These are phyloP conservation scores for Stegodyphus dumicola DNA, from an alignment of 1,140 invertebrate genomes.

Conservation along the genomic window DNA sequence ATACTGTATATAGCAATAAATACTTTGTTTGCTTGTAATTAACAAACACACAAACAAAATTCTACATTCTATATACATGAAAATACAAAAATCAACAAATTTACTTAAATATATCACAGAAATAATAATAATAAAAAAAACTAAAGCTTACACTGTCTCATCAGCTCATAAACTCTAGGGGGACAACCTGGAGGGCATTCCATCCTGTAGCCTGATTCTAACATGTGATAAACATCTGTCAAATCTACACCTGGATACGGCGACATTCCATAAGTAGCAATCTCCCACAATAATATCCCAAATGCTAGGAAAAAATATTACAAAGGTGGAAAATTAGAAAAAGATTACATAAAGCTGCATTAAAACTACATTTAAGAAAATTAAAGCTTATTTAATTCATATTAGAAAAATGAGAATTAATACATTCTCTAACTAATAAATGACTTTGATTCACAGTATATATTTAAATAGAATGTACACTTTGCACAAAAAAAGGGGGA, in stretches of 20 bases:
- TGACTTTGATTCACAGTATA: no score
- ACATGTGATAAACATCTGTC: slow-evolving; percentile 97
- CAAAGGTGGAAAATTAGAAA: background rate
- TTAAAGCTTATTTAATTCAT: background rate
- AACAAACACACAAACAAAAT: no score
- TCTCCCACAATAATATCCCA: slow-evolving; percentile 98
- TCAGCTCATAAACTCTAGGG: slow-evolving; percentile 91
- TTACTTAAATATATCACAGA: no score
- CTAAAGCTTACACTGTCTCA: slow-evolving; percentile 79
- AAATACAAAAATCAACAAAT: no score
- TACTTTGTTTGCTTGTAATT: no score
- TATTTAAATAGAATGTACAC: no score
- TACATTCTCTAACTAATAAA: no score
- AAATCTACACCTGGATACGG: slow-evolving; percentile 99
- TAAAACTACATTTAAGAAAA: background rate
- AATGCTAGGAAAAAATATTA: slow-evolving; percentile 75
- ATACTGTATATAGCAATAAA: no score
- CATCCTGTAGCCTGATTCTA: slow-evolving; percentile 98
- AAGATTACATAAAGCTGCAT: background rate
- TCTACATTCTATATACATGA: no score
- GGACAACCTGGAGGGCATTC: slow-evolving; percentile 97
- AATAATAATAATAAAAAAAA: no score
- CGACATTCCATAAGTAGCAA: slow-evolving; percentile 98
- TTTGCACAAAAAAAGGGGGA: no score
- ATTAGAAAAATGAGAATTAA: no score